phyloP scores from a whole-genome alignment of 2,113 vertebrate species.

The Danio rerio region GRCz12tu NC_133193.1:19732001-19732500 shows the following conservation, averaged over 20 bases:
- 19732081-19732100: too few species aligned
- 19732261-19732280: neutral
- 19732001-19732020: neutral
- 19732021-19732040: neutral
- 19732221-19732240: neutral
- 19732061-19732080: constrained; percentile 1
- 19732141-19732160: neutral
- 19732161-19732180: neutral
- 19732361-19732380: too few species aligned
- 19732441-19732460: too few species aligned
- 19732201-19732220: neutral
- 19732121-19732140: neutral
- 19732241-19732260: neutral
- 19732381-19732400: too few species aligned
- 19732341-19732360: neutral
- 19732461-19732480: too few species aligned
- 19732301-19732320: neutral
- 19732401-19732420: too few species aligned
- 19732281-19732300: neutral
- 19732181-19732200: neutral
- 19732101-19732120: too few species aligned
- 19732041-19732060: neutral
- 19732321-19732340: neutral
- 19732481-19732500: too few species aligned
- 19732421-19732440: too few species aligned